phyloP scores from a whole-genome alignment of 2,888 invertebrate genomes.

The Diadegma fenestrale region DNA sequence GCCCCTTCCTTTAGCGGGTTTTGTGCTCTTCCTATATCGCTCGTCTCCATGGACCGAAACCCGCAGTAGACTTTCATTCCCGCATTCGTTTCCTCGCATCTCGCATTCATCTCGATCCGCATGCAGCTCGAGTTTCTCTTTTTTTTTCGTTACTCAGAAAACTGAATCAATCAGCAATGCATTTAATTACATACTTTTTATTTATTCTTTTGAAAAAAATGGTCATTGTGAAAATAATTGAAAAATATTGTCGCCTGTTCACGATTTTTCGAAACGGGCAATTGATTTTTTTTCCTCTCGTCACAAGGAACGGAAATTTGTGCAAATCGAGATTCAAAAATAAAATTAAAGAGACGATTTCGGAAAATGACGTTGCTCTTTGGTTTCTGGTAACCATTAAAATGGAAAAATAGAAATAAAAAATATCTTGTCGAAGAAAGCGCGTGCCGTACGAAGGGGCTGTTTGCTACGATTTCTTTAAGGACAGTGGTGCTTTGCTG shows the following conservation, averaged over 20 bases:
- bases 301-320: not conserved
- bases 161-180: not conserved
- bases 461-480: constrained; percentile 43
- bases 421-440: constrained; percentile 56
- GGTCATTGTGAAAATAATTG: not conserved
- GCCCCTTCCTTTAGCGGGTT: constrained; percentile 74
- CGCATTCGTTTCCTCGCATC: constrained; percentile 33
- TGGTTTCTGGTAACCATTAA: constrained; percentile 17
- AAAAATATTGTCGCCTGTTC: too few relatives aligned
- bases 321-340: not conserved
- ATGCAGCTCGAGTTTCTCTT: not conserved
- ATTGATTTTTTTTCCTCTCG: not conserved
- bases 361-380: not conserved
- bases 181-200: not conserved
- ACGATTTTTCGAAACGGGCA: not conserved
- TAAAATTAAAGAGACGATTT: not conserved
- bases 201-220: not conserved
- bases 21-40: constrained; percentile 58
- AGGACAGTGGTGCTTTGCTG: constrained; percentile 75
- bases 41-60: not conserved
- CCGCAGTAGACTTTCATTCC: not conserved
- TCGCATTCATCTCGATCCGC: not conserved
- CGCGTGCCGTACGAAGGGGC: constrained; percentile 22
- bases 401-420: constrained; percentile 24
- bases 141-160: constrained; percentile 7